Evolutionary conservation across 2,888 invertebrate genomes (phyloP).

Genomic region (Netelia virgata): DNA sequence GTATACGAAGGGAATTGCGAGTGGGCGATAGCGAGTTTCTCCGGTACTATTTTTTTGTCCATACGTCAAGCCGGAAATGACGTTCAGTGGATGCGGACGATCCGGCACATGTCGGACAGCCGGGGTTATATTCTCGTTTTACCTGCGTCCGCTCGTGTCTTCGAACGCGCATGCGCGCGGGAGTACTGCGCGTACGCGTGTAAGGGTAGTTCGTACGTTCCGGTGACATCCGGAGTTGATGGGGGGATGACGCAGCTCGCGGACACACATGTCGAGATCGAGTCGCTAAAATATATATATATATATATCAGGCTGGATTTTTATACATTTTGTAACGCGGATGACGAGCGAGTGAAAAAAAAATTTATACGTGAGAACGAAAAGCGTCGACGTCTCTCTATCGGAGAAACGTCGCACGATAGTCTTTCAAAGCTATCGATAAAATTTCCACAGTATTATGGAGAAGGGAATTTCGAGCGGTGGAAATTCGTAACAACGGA

Average conservation of each 20-base stretch:
- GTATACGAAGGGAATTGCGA: slow-evolving; percentile 46
- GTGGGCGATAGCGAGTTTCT: slow-evolving; percentile 45
- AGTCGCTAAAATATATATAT: neutral
- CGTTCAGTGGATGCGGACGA: slow-evolving; percentile 57
- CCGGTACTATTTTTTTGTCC: slow-evolving; percentile 52
- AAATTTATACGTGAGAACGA: neutral
- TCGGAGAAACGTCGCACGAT: neutral
- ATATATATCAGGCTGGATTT: slow-evolving; percentile 6
- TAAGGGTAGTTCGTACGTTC: neutral
- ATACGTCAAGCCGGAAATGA: slow-evolving; percentile 65
- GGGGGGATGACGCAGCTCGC: neutral
- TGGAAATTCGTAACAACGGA: neutral
- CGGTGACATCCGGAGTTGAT: neutral
- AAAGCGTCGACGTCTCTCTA: neutral
- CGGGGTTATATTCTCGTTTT: slow-evolving; percentile 57
- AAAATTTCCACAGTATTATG: slow-evolving; percentile 5
- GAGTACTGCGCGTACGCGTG: neutral
- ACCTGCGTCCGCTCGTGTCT: slow-evolving; percentile 15
- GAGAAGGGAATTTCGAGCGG: slow-evolving; percentile 2
- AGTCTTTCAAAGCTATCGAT: slow-evolving; percentile 8
- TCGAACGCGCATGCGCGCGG: no score
- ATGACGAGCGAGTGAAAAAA: neutral
- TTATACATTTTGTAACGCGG: slow-evolving; percentile 22
- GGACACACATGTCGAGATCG: slow-evolving; percentile 21
- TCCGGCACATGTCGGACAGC: slow-evolving; percentile 46